Base-by-base conservation (phyloP, 2,888 invertebrate genomes). In the Dermolepida albohirtum region DNA sequence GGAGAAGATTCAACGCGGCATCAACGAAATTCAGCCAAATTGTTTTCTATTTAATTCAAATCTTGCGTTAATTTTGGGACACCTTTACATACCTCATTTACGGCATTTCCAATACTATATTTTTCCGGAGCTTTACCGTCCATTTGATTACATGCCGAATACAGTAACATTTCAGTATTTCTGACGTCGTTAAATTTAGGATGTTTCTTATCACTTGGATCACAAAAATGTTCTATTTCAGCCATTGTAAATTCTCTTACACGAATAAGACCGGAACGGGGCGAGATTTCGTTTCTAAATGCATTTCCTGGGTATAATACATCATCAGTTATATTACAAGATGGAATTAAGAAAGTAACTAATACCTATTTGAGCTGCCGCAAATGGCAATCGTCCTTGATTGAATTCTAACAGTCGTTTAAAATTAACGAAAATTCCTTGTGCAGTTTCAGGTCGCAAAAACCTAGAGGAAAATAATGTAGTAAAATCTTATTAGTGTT, bases 211-310 rank as follows among this genome's bases (percentile, higher is more conserved):
- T 92, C 88, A 0, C 78, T 83, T 0, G 97, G 96, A 85, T 99
- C 98, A 83, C 98, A 97, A 83, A 99, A 99, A 85, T 99, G 98
- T 84, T 99, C 99, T 77, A 99, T 99, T 86, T 99, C 99, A 70
- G 97, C 98, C 98, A 99, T 98, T 0, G 98, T 98, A 80, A 99
- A 99, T 83, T 99, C 99, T 78, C 98, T 90, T 0, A 98, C 97
- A 77, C 98, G 88, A 50, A 98, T 91, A 8, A 98, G 86, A 0
- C 98, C 98, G 72, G 97, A 96, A 70, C 99, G 87, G 1, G 99
- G 99, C 0, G 99, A 99, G 77, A 99, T 99, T 87, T 99, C 99
- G 86, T 99, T 99, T 75, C 99, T 90, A 82, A 99, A 99, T 0
- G 99, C 93, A 81, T 95, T 95, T 65, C 94, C 93, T 80, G 67